Evolutionary conservation across 2,113 vertebrate species (phyloP).

Genomic region (Colinus virginianus): DNA sequence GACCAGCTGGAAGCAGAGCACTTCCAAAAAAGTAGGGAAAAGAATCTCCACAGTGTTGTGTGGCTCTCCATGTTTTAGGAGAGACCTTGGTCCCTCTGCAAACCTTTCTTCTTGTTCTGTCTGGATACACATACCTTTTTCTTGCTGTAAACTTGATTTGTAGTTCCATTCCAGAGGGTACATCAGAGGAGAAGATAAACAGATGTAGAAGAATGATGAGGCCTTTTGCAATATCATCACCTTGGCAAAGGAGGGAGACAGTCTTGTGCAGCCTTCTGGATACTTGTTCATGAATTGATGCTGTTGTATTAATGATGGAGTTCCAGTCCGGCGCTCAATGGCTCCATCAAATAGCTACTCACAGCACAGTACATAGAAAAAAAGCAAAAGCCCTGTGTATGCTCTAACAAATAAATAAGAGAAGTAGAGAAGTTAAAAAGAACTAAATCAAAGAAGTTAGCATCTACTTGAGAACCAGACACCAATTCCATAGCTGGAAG

Average conservation of each 20-base stretch:
- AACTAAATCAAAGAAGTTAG: not conserved
- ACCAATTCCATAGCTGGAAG: not conserved
- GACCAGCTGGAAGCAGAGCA: not conserved
- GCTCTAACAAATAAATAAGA: not conserved
- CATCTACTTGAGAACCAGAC: not conserved
- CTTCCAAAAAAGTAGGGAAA: not conserved
- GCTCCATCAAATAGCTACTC: not conserved
- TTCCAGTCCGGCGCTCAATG: not conserved
- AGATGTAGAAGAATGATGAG: not conserved
- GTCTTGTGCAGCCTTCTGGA: not conserved
- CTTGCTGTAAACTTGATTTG: slow-evolving; percentile 11
- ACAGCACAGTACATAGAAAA: not conserved
- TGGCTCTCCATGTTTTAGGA: not conserved
- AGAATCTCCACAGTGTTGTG: not conserved
- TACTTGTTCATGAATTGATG: not conserved
- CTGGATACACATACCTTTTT: not conserved
- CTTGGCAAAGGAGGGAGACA: slow-evolving; percentile 5
- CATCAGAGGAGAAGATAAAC: not conserved
- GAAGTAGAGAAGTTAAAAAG: not conserved
- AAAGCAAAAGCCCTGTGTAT: not conserved
- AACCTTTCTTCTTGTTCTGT: not conserved
- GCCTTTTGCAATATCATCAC: slow-evolving; percentile 8
- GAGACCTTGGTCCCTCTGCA: not conserved
- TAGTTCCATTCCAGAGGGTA: not conserved
- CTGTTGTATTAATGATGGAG: not conserved